These are phyloP conservation scores for Gibbula magus DNA, from an alignment of 2,888 invertebrate species.

Conservation along the genomic window DNA sequence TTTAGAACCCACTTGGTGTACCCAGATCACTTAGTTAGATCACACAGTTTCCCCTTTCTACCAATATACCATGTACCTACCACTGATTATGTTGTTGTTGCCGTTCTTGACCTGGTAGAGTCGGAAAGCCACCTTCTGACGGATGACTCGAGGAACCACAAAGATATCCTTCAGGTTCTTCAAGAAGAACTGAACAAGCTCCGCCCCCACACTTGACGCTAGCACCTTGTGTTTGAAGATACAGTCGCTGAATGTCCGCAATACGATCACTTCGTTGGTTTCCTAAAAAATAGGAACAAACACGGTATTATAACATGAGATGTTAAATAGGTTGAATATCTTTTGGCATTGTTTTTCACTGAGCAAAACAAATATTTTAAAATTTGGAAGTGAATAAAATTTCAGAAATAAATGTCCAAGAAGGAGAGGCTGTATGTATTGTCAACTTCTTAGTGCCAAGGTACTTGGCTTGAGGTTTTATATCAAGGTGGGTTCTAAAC, in stretches of 20 bases:
- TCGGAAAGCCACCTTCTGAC: slow-evolving; percentile 53
- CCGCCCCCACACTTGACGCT: slow-evolving; percentile 61
- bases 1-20: too few relatives aligned
- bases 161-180: slow-evolving; percentile 65
- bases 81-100: slow-evolving; percentile 32
- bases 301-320: neutral
- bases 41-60: too few relatives aligned
- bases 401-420: too few relatives aligned
- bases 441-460: too few relatives aligned
- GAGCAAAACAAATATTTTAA: too few relatives aligned
- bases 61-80: slow-evolving; percentile 28
- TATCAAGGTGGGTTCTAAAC: too few relatives aligned
- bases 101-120: slow-evolving; percentile 41
- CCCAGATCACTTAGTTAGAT: too few relatives aligned
- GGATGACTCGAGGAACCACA: slow-evolving; percentile 60
- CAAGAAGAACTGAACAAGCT: slow-evolving; percentile 68
- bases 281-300: slow-evolving; percentile 55
- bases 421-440: too few relatives aligned
- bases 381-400: too few relatives aligned
- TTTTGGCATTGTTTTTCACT: too few relatives aligned
- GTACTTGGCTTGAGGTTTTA: too few relatives aligned
- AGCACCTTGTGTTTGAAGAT: slow-evolving; percentile 68
- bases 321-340: too few relatives aligned
- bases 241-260: slow-evolving; percentile 60
- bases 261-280: slow-evolving; percentile 60